Conservation (phyloP, 1,140 invertebrate species). For the Diabrotica undecimpunctata region DNA sequence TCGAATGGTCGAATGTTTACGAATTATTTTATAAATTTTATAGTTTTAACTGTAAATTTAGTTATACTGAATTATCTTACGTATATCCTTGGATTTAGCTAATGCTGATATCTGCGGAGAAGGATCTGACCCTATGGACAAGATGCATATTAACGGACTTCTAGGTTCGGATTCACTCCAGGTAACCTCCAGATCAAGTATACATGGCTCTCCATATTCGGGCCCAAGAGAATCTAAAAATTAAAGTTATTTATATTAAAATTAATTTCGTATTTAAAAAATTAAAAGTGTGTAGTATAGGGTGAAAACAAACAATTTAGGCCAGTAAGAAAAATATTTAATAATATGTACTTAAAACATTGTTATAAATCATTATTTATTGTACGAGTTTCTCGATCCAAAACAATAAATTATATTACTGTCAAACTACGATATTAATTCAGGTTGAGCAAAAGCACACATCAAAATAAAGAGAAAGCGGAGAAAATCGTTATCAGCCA, state of each 20-base stretch:
- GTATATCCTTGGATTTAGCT: slow-evolving; percentile 81
- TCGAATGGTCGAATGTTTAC: too few species aligned
- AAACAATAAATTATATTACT: too few species aligned
- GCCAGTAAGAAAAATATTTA: too few species aligned
- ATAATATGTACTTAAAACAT: too few species aligned
- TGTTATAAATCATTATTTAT: too few species aligned
- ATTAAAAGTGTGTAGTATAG: too few species aligned
- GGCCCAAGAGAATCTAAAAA: slow-evolving; percentile 75
- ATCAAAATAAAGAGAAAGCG: too few species aligned
- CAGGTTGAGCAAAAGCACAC: too few species aligned
- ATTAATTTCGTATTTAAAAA: slow-evolving; percentile 3
- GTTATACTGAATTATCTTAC: slow-evolving; percentile 53
- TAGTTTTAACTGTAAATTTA: not conserved
- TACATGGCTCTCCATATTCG: slow-evolving; percentile 88
- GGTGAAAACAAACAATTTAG: too few species aligned
- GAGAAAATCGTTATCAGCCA: too few species aligned
- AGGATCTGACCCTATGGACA: slow-evolving; percentile 95
- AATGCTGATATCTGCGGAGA: slow-evolving; percentile 86
- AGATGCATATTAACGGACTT: slow-evolving; percentile 86
- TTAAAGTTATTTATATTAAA: slow-evolving; percentile 11
- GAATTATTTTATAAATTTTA: not conserved
- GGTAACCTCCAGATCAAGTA: slow-evolving; percentile 86
- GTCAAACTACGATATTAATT: too few species aligned
- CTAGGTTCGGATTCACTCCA: slow-evolving; percentile 84
- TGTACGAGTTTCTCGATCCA: too few species aligned